Evolutionary conservation across 2,888 invertebrate genomes (phyloP).

Genomic region (Drosophila suboccidentalis): DNA sequence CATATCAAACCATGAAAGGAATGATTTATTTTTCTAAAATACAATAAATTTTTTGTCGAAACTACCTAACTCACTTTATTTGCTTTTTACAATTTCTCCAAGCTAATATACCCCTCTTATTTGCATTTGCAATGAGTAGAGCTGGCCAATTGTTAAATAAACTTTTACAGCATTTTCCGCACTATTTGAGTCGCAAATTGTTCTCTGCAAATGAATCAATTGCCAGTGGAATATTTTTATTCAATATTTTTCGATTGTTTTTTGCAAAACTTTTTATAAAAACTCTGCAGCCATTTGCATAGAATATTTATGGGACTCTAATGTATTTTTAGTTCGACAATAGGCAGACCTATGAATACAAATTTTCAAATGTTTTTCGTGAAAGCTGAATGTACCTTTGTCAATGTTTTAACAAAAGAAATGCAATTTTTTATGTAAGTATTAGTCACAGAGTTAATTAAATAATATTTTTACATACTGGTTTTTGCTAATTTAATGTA

Average conservation of each 20-base stretch:
- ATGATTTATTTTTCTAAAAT: background rate
- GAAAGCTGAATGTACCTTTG: background rate
- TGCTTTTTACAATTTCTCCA: background rate
- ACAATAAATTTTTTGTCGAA: no score
- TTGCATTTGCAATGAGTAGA: background rate
- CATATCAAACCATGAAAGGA: background rate
- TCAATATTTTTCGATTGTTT: slow-evolving; percentile 26
- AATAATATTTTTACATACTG: background rate
- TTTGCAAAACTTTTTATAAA: slow-evolving; percentile 15
- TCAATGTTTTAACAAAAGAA: background rate
- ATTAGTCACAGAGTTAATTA: background rate
- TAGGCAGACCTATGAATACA: slow-evolving; percentile 4
- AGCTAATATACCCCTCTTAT: background rate
- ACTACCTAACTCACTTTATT: background rate
- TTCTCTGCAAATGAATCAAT: slow-evolving; percentile 75
- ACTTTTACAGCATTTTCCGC: slow-evolving; percentile 65
- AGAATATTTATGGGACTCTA: slow-evolving; percentile 48
- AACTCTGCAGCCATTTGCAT: slow-evolving; percentile 13
- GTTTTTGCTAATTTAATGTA: background rate
- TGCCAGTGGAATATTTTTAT: slow-evolving; percentile 43
- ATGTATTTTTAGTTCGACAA: slow-evolving; percentile 15
- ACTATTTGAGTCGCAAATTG: slow-evolving; percentile 74
- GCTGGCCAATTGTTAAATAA: slow-evolving; percentile 60
- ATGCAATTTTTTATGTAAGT: no score
- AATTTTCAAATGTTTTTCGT: background rate